Percentiles rank a stretch among this genome's conserved stretches.
Evolutionary conservation across 2,888 invertebrate species (phyloP).

Genomic region (Helobdella robusta): DNA sequence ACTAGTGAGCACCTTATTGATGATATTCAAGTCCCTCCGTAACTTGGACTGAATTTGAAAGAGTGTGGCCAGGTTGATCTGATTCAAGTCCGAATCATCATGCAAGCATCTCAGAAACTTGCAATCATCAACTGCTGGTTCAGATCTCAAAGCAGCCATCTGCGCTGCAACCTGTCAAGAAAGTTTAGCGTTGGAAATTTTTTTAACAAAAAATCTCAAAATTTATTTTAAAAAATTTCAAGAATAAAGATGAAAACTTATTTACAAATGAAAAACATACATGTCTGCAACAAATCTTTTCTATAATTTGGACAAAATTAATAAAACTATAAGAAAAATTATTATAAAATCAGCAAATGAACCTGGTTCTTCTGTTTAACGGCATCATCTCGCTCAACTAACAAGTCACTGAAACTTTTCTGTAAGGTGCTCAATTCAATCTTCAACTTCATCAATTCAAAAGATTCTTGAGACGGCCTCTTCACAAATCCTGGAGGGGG

Average conservation of each 20-base stretch:
- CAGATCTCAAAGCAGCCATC: neutral
- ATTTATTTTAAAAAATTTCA: neutral
- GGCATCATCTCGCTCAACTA: neutral
- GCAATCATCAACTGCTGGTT: constrained; percentile 2
- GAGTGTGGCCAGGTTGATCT: constrained; percentile 7
- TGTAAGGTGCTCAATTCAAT: neutral
- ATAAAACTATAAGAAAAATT: neutral
- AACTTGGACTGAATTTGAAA: constrained; percentile 13
- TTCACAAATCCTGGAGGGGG: constrained; percentile 13
- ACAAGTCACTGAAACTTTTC: neutral
- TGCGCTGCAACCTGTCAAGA: neutral
- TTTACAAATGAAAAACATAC: too few relatives aligned
- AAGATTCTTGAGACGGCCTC: neutral
- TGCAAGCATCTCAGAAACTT: constrained; percentile 5
- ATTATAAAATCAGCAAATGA: neutral
- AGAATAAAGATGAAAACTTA: too few relatives aligned
- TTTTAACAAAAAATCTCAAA: too few relatives aligned
- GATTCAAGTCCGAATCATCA: neutral
- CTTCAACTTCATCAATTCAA: neutral
- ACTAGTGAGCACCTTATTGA: constrained; percentile 13
- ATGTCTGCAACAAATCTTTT: neutral
- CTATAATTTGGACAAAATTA: neutral
- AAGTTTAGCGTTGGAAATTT: too few relatives aligned
- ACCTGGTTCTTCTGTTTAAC: neutral
- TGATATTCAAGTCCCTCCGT: neutral